Evolutionary conservation across 1,140 invertebrate genomes (phyloP), one percentile per base, ranked within the genome.

Genomic region (Trypoxylus dichotomus): DNA sequence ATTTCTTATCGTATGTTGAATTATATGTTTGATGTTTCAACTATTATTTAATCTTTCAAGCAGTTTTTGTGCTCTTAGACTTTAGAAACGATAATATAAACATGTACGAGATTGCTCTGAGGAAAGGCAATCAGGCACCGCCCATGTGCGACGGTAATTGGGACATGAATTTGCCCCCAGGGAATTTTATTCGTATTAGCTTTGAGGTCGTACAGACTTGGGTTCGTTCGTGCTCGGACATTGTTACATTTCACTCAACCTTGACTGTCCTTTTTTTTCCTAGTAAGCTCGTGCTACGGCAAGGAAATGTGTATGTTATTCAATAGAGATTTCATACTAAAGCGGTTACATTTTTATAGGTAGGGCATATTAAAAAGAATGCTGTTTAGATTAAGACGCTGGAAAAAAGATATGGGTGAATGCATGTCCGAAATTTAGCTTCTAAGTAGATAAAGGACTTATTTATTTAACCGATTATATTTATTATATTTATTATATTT

Each of bases 201-300:
- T 42, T 74, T 47, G 32, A 42, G 32, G 72, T 41, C 72, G 72
- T 41, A 41, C n/a, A 41, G 13, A 7, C n/a, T 74, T 24, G n/a
- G 32, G 24, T 74, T 42, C 24, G 42, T 25, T 11, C 19, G 29
- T 74, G 10, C 29, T 47, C 72, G 42, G 6, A 25, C 19, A 47
- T 37, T 74, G 72, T 74, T 74, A 41, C 32, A 74, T 74, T 74
- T 74, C 42, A 74, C 21, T 74, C 24, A 47, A 42, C 42, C 32
- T 77, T 77, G 71, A 42, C 27, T 77, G n/a, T 15, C 13, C 25
- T 74, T 42, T 79, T 47, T 76, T 72, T 42, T 41, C 15, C 32
- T 42, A 41, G 19, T 74, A 41, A 10, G 3, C 32, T 74, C 42
- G 42, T 74, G 42, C 19, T 5, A 60, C 24, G n/a, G 19, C 72